Base-by-base conservation (phyloP, 2,888 invertebrate species). In the Parascotia fuliginaria region DNA sequence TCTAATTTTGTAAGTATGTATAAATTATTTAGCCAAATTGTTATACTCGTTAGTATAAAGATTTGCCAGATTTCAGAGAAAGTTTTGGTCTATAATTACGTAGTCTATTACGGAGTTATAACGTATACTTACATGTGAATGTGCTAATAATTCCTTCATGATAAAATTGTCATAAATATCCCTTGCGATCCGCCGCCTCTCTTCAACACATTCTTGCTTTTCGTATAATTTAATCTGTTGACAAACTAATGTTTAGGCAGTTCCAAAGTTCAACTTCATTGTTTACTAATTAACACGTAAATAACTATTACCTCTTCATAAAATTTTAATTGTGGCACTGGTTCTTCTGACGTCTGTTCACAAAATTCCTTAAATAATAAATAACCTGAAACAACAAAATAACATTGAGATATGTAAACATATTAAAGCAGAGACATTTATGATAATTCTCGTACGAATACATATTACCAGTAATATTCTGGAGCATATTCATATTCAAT, bases 121-220 rank as follows among this genome's bases (percentile, higher is more conserved):
- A 39, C 13, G 4, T 48, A 61, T 75, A 95, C 97, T 97, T 94
- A 99, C 99, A 94, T 99, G 99, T 77, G 99, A 96, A 93, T 98
- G 98, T 70, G 99, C 97, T 87, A 99, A 94, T 87, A 99, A 95
- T 94, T 99, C 99, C 91, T 98, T 98, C 99, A 99, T 99, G 85
- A 99, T 99, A 94, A 98, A 99, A 94, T 98, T 98, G 93, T 99
- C 99, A 93, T 99, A 99, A 81, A 99, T 98, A 91, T 99, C 98
- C 80, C 97, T 95, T 57, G 99, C 99, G 79, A 97, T 95, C 87
- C 97, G 96, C 93, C 97, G 96, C 83, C 99, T 94, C 82, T 99
- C 99, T 77, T 99, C 99, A 60, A 96, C 95, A 78, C 98, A 97
- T 92, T 99, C 99, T 85, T 99, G 94, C 93, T 99, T 99, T 93